Percentiles rank a stretch among this genome's conserved stretches.
Conservation (phyloP, 1,140 invertebrate species). For the Arctopsyche grandis region DNA sequence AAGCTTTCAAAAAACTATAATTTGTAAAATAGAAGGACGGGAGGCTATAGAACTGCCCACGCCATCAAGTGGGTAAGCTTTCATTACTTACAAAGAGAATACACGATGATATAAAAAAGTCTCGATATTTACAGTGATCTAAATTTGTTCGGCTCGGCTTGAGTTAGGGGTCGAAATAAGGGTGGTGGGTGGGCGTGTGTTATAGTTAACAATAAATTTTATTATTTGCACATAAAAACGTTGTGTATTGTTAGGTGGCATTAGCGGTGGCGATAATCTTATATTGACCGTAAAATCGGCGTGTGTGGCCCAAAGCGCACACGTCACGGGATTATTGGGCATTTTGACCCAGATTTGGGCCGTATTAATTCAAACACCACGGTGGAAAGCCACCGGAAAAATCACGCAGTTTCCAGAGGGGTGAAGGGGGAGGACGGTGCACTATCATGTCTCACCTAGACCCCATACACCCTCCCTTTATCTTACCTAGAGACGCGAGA, state of each 20-base stretch:
- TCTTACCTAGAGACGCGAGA: slow-evolving; percentile 48
- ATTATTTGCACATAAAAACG: slow-evolving; percentile 34
- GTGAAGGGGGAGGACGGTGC: slow-evolving; percentile 39
- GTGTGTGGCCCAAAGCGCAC: background rate
- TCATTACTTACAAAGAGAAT: too few species aligned
- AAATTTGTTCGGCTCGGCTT: too few species aligned
- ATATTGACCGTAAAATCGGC: slow-evolving; percentile 42
- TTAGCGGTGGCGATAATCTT: slow-evolving; percentile 42
- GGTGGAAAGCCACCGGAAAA: background rate
- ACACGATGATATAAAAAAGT: too few species aligned
- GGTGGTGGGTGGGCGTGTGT: background rate
- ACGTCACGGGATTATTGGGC: slow-evolving; percentile 44
- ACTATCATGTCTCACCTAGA: slow-evolving; percentile 53
- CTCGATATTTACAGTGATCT: too few species aligned
- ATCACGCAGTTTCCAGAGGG: background rate
- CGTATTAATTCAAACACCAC: slow-evolving; percentile 48
- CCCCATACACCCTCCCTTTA: slow-evolving; percentile 50
- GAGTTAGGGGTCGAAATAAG: too few species aligned
- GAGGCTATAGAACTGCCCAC: too few species aligned
- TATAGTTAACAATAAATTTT: slow-evolving; percentile 38
- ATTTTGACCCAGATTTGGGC: slow-evolving; percentile 52
- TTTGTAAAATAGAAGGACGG: too few species aligned
- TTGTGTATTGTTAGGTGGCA: slow-evolving; percentile 27
- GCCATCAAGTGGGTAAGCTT: too few species aligned
- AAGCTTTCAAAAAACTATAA: too few species aligned